These are phyloP conservation scores for Azorinus chamasolen DNA, from an alignment of 2,888 invertebrate species.

Conservation along the genomic window DNA sequence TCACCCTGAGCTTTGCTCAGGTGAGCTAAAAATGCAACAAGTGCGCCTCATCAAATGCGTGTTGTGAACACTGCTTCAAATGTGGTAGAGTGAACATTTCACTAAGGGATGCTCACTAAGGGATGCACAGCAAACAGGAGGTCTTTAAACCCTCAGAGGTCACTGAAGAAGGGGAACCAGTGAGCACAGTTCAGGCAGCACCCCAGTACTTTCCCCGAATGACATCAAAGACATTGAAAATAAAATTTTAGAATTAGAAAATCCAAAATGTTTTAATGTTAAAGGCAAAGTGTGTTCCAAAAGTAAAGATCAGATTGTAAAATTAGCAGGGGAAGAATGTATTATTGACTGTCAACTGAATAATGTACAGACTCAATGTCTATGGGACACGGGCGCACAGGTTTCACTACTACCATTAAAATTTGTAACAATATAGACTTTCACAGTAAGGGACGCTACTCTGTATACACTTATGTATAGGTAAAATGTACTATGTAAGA, in stretches of 20 bases:
- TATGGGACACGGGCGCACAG: constrained; percentile 33
- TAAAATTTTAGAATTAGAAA: constrained; percentile 6
- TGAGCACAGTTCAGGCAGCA: not conserved
- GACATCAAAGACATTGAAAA: not conserved
- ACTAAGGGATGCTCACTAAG: not conserved
- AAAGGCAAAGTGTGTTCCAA: constrained; percentile 3
- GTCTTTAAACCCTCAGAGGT: constrained; percentile 10
- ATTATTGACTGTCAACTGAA: constrained; percentile 5
- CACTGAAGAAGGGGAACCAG: constrained; percentile 12
- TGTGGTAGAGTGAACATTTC: not conserved
- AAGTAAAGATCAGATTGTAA: constrained; percentile 3
- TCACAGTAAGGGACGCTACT: constrained; percentile 17
- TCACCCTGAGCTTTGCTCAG: no score
- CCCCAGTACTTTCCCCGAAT: not conserved
- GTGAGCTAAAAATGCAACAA: constrained; percentile 11
- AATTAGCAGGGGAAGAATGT: constrained; percentile 14
- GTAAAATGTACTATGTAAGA: constrained; percentile 19
- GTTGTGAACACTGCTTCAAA: constrained; percentile 1
- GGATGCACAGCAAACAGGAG: not conserved
- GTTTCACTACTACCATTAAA: constrained; percentile 21
- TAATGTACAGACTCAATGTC: not conserved
- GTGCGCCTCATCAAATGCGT: not conserved
- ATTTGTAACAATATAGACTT: not conserved
- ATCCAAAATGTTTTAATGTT: not conserved
- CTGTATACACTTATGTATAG: constrained; percentile 18